Base-by-base conservation (phyloP, 1,140 invertebrate genomes). In the Triops longicaudatus region DNA sequence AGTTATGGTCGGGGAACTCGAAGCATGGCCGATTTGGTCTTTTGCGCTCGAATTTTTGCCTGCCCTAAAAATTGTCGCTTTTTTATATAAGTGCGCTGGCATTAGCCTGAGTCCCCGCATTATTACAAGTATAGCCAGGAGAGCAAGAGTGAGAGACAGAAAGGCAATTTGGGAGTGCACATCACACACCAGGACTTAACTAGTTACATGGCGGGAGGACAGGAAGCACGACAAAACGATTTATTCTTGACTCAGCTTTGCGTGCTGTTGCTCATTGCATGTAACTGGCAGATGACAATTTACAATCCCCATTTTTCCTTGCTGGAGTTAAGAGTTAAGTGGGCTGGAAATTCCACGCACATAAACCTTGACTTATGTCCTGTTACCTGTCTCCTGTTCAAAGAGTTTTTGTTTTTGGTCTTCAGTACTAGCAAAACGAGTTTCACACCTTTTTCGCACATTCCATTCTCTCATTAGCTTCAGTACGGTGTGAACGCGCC, bases 151-250 rank as follows among this genome's bases (percentile, higher is more conserved):
- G 50, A 63, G 14, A 63, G 50, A 63, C 10, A 17, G n/a, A 63
- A 22, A 63, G 50, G 50, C 50, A 63, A 63, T 63, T 63, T 63
- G 50, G 50, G 9, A 63, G 22, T 63, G 50, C 50, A 63, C 50
- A 63, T 63, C 50, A 63, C 50, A 63, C 50, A 63, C 50, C 50
- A 63, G 50, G 50, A 63, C 50, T 22, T 63, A 14, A 22, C 50
- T 63, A 22, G 50, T 63, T 63, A 63, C 50, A 63, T 63, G 50
- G n/a, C 17, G 50, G 50, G 14, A 63, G 10, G 50, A 63, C 50
- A 63, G 50, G 50, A 63, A 63, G 50, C 50, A 63, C 50, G 50
- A 63, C 50, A 63, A 63, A 63, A 63, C 50, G 50, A 63, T 63
- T 63, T 63, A 63, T 63, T 63, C 50, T 63, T 63, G 50, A 22